Base-by-base conservation (phyloP, 2,113 vertebrate genomes). In the Oncorhynchus keta region DNA sequence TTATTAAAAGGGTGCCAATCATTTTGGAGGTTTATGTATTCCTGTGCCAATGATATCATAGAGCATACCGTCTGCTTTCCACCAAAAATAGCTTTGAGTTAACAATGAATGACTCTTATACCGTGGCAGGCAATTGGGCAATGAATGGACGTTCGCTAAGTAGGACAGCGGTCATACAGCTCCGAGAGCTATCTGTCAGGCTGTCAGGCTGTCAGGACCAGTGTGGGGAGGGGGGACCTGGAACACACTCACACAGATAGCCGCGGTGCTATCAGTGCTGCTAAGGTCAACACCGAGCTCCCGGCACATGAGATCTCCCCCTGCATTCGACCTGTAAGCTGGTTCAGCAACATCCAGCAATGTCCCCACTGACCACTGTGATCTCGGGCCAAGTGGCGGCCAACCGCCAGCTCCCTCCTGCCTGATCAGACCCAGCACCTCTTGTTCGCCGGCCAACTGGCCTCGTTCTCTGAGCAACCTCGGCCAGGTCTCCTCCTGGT, bases 381-480 rank as follows among this genome's bases (percentile, higher is more conserved):
- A 94, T 94, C 92, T 91, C 72, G 7, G 82, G 93, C 93, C 93
- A 94, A 93, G 90, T 82, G 83, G 85, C 87, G 79, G 90, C 90
- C 16, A 55, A 16, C 5, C 14, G 51, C 51, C 16, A 55, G 14
- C 51, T 91, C 90, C 88, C 89, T 86, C 39, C 84, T 88, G 86
- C 88, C 90, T 83, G 87, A 91, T 92, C 91, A 90, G 88, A 91
- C 86, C 86, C 85, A 78, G 90, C 87, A 86, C 91, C 87, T 93
- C 92, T 93, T 93, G 90, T 92, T 91, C 83, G 8, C 74, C 1
- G 57, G 93, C 93, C 93, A 94, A 92, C 90, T 94, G 93, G 93
- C 93, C 79, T 72, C 71, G 79, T 83, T 92, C 84, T 90, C 88
- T 78, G 83, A 73, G 22, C 83, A 18, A 79, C 84, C 39, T 20